Conservation (phyloP, 64 coral and sea anemone species). For the Orbicella faveolata region DNA sequence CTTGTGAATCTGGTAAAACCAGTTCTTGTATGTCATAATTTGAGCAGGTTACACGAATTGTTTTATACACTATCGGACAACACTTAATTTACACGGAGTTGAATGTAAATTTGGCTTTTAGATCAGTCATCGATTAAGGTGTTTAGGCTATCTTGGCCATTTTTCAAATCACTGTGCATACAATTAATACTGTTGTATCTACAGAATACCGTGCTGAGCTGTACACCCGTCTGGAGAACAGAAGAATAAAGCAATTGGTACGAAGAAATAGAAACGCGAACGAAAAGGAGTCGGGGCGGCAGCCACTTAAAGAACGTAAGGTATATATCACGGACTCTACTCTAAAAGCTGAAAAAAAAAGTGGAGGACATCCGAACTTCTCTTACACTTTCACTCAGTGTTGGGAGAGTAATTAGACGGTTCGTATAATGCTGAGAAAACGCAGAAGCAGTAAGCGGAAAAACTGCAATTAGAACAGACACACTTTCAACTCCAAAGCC, state of each 20-base stretch:
- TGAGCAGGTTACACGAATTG: not conserved
- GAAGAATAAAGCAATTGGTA: constrained; percentile 13
- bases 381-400: not conserved
- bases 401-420: too few relatives aligned
- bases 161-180: too few relatives aligned
- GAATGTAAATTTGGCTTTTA: too few relatives aligned
- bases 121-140: too few relatives aligned
- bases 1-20: not conserved
- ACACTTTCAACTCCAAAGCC: too few relatives aligned
- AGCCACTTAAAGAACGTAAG: constrained; percentile 22
- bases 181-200: not conserved
- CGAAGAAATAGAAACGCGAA: constrained; percentile 4
- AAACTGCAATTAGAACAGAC: too few relatives aligned
- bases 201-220: constrained; percentile 29
- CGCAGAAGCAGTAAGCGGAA: too few relatives aligned
- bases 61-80: not conserved
- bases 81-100: too few relatives aligned
- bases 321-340: not conserved
- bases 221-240: constrained; percentile 24
- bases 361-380: not conserved
- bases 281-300: not conserved
- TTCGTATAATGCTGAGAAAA: too few relatives aligned
- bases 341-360: not conserved
- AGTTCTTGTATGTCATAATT: too few relatives aligned
- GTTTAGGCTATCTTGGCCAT: too few relatives aligned